Percentiles rank a stretch among this genome's conserved stretches.
These are phyloP conservation scores for Sebastiscus albofasciatus DNA, from an alignment of 2,797 vertebrate genomes.

Conservation along the genomic window DNA sequence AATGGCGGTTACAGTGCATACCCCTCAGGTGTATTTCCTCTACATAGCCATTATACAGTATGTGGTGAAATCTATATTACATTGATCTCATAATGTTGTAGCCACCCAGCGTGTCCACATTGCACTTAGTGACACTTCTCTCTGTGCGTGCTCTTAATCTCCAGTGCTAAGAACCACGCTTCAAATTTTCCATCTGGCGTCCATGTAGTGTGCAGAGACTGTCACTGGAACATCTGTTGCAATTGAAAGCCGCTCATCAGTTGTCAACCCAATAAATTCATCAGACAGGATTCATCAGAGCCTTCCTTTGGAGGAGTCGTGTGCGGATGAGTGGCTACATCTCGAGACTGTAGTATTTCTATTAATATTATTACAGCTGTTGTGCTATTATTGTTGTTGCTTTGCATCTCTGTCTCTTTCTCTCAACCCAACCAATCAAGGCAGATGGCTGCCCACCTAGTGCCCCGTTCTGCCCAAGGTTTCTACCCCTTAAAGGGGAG, in stretches of 20 bases:
- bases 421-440: not conserved
- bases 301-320: not conserved
- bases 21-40: not conserved
- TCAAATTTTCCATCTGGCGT: slow-evolving; percentile 48
- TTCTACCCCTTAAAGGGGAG: too few relatives aligned
- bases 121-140: slow-evolving; percentile 12
- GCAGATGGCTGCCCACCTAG: not conserved
- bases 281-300: slow-evolving; percentile 22
- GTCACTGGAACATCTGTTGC: slow-evolving; percentile 58
- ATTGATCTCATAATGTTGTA: slow-evolving; percentile 7
- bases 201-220: slow-evolving; percentile 26
- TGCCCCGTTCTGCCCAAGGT: not conserved
- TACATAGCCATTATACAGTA: not conserved
- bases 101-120: not conserved
- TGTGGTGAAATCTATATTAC: not conserved
- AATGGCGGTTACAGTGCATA: not conserved
- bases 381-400: not conserved
- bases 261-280: slow-evolving; percentile 43
- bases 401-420: not conserved
- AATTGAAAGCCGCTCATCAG: slow-evolving; percentile 38
- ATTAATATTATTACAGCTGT: not conserved
- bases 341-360: not conserved
- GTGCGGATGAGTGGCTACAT: not conserved
- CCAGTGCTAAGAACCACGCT: slow-evolving; percentile 12
- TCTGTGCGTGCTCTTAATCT: slow-evolving; percentile 38